Conservation (phyloP, 2,113 vertebrate genomes). For the Uropsilus gracilis region DNA sequence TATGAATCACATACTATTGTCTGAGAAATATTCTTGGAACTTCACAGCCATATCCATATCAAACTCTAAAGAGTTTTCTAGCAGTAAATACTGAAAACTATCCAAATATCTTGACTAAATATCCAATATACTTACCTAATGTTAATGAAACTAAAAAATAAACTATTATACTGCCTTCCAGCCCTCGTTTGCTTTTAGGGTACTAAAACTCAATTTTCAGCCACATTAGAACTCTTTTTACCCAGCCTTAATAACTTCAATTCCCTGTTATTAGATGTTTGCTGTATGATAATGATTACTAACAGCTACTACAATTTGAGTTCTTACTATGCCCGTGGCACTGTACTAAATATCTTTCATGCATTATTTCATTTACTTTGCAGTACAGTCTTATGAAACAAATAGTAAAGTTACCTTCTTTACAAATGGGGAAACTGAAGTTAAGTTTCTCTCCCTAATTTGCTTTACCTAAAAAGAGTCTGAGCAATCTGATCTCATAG, state of each 20-base stretch:
- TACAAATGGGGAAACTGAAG: neutral
- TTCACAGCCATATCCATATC: neutral
- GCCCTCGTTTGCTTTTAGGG: neutral
- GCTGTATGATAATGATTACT: conserved; percentile 19
- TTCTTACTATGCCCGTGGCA: neutral
- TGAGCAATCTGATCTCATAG: neutral
- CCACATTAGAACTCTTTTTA: neutral
- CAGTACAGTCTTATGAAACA: neutral
- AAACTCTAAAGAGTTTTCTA: conserved; percentile 1
- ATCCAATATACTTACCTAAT: neutral
- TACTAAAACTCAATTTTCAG: neutral
- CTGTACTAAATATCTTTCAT: neutral
- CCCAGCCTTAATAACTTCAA: neutral
- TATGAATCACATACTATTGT: conserved; percentile 17
- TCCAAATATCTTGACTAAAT: neutral
- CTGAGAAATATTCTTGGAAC: neutral
- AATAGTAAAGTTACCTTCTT: neutral
- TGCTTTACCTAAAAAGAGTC: neutral
- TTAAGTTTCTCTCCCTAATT: conserved; percentile 1
- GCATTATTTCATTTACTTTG: neutral
- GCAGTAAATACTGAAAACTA: conserved; percentile 11
- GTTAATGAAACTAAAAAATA: neutral
- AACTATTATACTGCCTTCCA: neutral
- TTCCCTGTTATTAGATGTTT: neutral
- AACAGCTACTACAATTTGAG: neutral